Conservation (phyloP, 2,888 invertebrate species). For the Gryllus longicercus region DNA sequence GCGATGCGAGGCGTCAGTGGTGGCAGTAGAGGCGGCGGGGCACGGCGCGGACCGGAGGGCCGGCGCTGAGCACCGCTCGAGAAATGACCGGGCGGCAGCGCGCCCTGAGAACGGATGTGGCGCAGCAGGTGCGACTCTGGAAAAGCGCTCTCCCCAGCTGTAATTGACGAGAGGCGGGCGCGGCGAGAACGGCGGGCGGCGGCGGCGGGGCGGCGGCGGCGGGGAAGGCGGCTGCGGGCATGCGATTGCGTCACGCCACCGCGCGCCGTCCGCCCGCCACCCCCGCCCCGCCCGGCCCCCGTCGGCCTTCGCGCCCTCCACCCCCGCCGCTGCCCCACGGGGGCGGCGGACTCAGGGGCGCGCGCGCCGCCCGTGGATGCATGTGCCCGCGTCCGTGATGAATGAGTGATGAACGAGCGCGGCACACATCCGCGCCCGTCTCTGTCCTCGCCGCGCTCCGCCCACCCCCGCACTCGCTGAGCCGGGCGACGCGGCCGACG, state of each 20-base stretch:
- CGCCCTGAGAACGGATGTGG: too few species aligned
- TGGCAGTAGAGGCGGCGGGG: too few species aligned
- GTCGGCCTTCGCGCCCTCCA: background rate
- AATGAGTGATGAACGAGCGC: background rate
- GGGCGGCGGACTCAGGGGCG: background rate
- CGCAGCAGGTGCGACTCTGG: background rate
- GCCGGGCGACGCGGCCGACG: background rate
- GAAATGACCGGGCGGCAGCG: too few species aligned
- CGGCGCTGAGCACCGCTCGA: too few species aligned
- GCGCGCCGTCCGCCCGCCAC: background rate
- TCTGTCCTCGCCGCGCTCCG: background rate
- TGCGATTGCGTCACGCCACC: background rate
- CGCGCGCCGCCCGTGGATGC: background rate
- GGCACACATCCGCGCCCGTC: background rate
- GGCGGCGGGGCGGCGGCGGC: background rate
- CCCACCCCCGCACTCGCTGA: background rate
- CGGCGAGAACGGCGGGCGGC: background rate
- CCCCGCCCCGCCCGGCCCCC: background rate
- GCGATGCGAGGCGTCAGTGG: too few species aligned
- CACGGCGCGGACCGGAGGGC: too few species aligned
- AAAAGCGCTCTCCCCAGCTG: background rate
- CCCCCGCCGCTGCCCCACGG: background rate
- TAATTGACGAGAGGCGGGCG: slow-evolving; percentile 17
- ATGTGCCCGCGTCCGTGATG: background rate
- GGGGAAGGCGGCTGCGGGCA: background rate